Evolutionary conservation across 2,113 vertebrate species (phyloP).

Genomic region (Fukomys damarensis): DNA sequence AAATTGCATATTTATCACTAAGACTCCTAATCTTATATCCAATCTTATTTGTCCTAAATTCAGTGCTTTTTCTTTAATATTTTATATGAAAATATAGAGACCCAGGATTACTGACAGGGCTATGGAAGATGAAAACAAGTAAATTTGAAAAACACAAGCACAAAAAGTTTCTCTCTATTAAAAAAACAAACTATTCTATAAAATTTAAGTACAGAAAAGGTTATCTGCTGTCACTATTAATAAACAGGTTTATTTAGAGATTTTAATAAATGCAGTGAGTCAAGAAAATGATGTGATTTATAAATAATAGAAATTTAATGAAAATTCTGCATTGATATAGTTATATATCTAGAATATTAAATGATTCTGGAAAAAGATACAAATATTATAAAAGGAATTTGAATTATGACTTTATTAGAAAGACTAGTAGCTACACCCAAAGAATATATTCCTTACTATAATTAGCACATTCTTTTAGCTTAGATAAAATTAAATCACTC

Average conservation of each 20-base stretch:
- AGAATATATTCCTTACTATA: background rate
- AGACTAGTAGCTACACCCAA: background rate
- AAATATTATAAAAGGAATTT: conserved; percentile 18
- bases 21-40: background rate
- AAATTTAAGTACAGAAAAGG: background rate
- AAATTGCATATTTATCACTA: background rate
- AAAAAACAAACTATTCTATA: background rate
- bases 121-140: background rate
- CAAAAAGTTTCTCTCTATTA: background rate
- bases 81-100: background rate
- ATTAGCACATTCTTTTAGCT: background rate
- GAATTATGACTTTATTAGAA: conserved; percentile 26
- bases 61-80: background rate
- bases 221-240: background rate
- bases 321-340: background rate
- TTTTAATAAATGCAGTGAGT: background rate
- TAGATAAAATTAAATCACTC: conserved; percentile 30
- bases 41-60: background rate
- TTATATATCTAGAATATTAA: background rate
- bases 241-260: background rate
- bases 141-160: background rate
- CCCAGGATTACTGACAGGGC: background rate
- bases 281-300: background rate
- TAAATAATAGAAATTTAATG: background rate
- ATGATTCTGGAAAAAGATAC: background rate